These are phyloP conservation scores for Percopsis omiscomaycus DNA, from an alignment of 2,797 vertebrate species.

Conservation along the genomic window DNA sequence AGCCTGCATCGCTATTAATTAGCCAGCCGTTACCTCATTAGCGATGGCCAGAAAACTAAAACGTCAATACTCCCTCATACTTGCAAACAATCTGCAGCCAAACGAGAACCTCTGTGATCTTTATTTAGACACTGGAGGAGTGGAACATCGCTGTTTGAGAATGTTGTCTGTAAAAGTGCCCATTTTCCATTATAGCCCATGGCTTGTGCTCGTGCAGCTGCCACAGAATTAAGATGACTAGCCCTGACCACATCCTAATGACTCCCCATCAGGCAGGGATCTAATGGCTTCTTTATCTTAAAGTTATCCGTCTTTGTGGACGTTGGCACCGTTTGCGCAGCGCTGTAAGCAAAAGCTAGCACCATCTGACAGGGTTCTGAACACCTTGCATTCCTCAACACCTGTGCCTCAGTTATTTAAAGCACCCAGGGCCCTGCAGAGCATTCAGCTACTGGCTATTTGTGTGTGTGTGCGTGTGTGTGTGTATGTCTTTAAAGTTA, in stretches of 20 bases:
- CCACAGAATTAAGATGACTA: constrained; percentile 50
- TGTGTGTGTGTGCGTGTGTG: constrained; percentile 32
- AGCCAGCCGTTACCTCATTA: constrained; percentile 69
- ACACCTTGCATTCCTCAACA: constrained; percentile 69
- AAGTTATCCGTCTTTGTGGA: constrained; percentile 68
- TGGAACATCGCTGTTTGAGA: constrained; percentile 44
- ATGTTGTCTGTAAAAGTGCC: constrained; percentile 50
- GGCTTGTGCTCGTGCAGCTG: constrained; percentile 52
- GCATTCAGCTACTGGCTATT: constrained; percentile 65
- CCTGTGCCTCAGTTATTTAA: constrained; percentile 74
- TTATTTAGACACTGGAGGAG: constrained; percentile 52
- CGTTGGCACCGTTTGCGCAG: constrained; percentile 67
- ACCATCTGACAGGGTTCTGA: constrained; percentile 68
- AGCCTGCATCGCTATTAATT: constrained; percentile 69
- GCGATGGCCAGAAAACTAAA: constrained; percentile 60
- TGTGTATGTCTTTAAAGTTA: constrained; percentile 20
- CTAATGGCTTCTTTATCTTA: constrained; percentile 70
- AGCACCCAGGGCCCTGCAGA: constrained; percentile 68
- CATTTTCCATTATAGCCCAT: constrained; percentile 56
- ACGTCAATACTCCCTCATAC: constrained; percentile 59
- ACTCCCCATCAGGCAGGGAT: constrained; percentile 56
- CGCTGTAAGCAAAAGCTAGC: constrained; percentile 72
- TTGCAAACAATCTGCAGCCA: constrained; percentile 63
- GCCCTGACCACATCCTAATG: constrained; percentile 56
- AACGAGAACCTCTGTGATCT: constrained; percentile 62